Evolutionary conservation across 1,140 invertebrate species (phyloP), one percentile per base, ranked within the genome.

Genomic region (Cotesia chilonis): DNA sequence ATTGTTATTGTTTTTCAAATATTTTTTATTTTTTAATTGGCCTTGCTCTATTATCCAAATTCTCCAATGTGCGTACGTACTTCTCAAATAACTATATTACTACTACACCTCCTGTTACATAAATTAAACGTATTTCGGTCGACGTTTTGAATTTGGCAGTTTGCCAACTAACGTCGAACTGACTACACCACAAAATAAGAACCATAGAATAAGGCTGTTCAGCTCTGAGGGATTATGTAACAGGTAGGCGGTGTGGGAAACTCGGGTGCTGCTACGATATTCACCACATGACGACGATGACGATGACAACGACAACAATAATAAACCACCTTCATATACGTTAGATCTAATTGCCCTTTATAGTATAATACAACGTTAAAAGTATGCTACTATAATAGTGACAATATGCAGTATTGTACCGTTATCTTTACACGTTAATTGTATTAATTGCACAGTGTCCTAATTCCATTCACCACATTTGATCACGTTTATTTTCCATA

Each of bases 121-220:
- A 85, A 86, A 86, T 81, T 79, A 69, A 70, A 75, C 75, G 77
- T 85, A 85, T 85, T 85, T 85, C 79, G 75, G 81, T 80, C 79
- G 79, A 78, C 76, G 74, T 77, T 84, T 80, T 71, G 79, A 75
- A 74, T 82, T 85, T 84, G 84, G 84, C 83, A 67, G 38, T 4
- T 47, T 20, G 84, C 84, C 83, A 86, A 72, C 72, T 74, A 77
- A 78, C 78, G 76, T 81, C 80, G 79, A 78, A 82, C 83, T 84
- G 77, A 82, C 79, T 80, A 78, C 80, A 80, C 73, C 71, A 79
- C 77, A 78, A 83, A 84, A 84, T 80, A 78, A 83, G 80, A 85
- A 71, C 73, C 78, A 78, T 78, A 78, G 78, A 80, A 79, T 80
- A 81, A 81, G 78, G 78, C 75, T 78, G 78, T 75, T 78, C 69